These are phyloP conservation scores for Pseudopipra pipra DNA, from an alignment of 2,113 vertebrate species.

Conservation along the genomic window DNA sequence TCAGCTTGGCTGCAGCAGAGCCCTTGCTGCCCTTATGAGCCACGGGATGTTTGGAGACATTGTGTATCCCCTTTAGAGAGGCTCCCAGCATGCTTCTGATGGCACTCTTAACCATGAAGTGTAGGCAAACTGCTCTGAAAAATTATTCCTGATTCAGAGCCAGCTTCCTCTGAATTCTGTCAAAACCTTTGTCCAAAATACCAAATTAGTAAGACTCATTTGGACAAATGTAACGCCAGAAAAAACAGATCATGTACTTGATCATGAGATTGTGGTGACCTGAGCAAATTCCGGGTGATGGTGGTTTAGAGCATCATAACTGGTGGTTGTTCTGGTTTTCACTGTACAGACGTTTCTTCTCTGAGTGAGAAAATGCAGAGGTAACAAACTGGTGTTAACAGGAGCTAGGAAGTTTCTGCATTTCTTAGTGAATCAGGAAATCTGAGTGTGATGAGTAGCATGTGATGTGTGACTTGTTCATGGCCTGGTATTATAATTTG, in stretches of 20 bases:
- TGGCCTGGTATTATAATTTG: constrained; percentile 28
- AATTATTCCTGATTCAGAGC: neutral
- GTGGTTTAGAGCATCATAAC: neutral
- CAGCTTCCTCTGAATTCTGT: neutral
- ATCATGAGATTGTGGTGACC: neutral
- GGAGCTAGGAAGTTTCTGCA: neutral
- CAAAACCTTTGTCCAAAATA: neutral
- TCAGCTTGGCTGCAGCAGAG: neutral
- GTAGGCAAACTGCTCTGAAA: neutral
- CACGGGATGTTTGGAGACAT: neutral
- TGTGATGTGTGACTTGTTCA: neutral
- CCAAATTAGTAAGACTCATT: neutral
- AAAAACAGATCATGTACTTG: neutral
- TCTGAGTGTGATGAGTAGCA: neutral
- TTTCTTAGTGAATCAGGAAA: neutral
- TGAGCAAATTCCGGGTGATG: neutral
- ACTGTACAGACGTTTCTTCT: neutral
- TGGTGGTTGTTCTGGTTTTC: neutral
- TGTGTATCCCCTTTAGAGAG: neutral
- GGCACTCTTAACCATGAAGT: neutral
- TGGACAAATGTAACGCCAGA: neutral
- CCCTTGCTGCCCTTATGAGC: neutral
- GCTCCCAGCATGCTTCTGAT: neutral
- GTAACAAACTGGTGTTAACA: neutral
- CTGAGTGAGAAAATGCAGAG: neutral